phyloP scores from a whole-genome alignment of 2,113 vertebrate species.

The Procavia capensis region DNA sequence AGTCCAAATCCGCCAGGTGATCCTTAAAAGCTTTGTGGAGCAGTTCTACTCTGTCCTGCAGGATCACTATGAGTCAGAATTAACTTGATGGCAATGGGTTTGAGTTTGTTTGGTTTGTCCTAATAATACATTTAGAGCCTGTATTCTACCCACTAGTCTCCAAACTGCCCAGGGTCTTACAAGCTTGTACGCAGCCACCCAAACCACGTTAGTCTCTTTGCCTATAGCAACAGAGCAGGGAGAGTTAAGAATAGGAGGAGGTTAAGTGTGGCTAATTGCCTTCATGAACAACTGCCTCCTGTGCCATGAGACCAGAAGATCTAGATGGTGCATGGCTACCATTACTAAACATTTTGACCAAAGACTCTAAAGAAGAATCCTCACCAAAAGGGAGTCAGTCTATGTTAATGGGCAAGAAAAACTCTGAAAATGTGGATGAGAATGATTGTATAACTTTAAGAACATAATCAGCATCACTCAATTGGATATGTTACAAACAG shows the following conservation, averaged over 20 bases:
- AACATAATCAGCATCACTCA: not conserved
- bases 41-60: too few species aligned
- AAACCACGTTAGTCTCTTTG: not conserved
- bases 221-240: not conserved
- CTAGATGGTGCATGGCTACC: not conserved
- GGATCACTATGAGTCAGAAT: too few species aligned
- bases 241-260: not conserved
- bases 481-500: not conserved
- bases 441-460: not conserved
- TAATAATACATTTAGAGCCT: not conserved
- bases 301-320: not conserved
- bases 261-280: not conserved
- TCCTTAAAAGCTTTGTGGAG: too few species aligned
- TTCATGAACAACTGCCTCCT: not conserved
- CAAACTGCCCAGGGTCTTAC: not conserved
- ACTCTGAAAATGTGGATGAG: not conserved
- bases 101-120: too few species aligned
- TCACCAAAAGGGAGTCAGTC: not conserved
- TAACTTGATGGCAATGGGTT: too few species aligned
- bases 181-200: not conserved
- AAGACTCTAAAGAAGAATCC: not conserved
- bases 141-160: not conserved
- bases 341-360: not conserved
- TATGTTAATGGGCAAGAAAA: not conserved
- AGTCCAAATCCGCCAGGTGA: too few species aligned